Evolutionary conservation across 2,113 vertebrate genomes (phyloP), one percentile per base, ranked within the genome.

Genomic region (Holacanthus passer): DNA sequence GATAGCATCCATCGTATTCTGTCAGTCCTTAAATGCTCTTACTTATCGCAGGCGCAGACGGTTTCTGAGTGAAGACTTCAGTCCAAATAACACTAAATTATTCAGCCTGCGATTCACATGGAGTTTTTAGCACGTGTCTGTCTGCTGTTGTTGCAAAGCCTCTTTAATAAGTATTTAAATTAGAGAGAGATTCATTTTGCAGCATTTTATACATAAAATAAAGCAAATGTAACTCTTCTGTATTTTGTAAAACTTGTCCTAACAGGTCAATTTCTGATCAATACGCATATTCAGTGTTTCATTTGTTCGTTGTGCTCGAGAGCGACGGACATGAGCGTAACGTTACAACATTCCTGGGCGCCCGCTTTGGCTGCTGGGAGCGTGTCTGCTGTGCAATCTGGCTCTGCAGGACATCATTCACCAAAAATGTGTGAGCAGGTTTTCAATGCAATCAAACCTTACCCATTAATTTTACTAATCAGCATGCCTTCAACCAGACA

Each of bases 401-500:
- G 67, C 79, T 68, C 56, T 50, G 66, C 45, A 29, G 65, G 62
- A 73, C 52, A 55, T 73, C 24, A 63, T 66, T 88, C 72, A 74
- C 67, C 74, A 27, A 3, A 56, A 62, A 67, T 59, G 52, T 43
- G 63, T 73, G 60, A 43, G 77, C 59, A 64, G 48, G 45, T 79
- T 89, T 87, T 79, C 73, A 84, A 62, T 84, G 86, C 82, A 88
- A 89, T 87, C 86, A 91, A 77, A 84, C 53, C 50, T 81, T 58
- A 73, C 67, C 70, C 69, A 37, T 58, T 88, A 81, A 87, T 87
- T 89, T 87, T 24, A 74, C 71, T 79, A 90, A 90, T 87, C 79
- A 82, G 82, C 58, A 56, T 39, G 74, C 62, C 63, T 85, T 89
- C 77, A 84, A 83, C 70, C 64, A 81, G 70, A 83, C 69, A 74